phyloP scores from a whole-genome alignment of 2,797 vertebrate species.

The Mycteria americana region DNA sequence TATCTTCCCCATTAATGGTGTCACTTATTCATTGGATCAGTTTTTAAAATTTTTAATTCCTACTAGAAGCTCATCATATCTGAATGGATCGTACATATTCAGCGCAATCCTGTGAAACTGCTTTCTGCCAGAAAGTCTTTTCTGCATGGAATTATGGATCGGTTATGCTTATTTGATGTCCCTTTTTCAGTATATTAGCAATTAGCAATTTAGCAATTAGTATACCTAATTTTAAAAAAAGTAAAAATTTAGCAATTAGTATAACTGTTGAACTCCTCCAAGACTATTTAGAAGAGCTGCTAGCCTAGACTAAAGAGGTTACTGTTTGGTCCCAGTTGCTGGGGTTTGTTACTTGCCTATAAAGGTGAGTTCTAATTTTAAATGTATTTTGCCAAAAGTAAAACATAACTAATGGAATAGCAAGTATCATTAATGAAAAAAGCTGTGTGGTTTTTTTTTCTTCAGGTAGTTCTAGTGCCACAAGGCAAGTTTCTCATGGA shows the following conservation, averaged over 20 bases:
- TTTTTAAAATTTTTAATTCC: neutral
- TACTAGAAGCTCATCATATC: neutral
- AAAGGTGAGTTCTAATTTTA: neutral
- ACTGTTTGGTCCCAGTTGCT: neutral
- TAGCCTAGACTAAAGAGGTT: neutral
- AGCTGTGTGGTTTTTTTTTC: neutral
- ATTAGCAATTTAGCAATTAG: neutral
- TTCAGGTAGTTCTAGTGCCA: slow-evolving; percentile 47
- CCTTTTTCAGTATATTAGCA: neutral
- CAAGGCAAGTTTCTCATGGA: slow-evolving; percentile 52
- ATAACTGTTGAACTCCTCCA: neutral
- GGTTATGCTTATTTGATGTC: neutral
- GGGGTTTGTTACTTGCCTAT: neutral
- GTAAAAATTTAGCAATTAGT: neutral
- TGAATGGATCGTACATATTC: neutral
- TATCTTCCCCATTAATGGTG: neutral
- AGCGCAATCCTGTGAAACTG: neutral
- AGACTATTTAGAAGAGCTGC: neutral
- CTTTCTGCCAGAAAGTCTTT: neutral
- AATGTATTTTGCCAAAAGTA: neutral
- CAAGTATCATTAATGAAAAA: neutral
- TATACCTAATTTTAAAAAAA: no score
- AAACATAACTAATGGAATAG: neutral
- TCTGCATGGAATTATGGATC: neutral
- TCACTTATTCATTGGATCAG: neutral